Evolutionary conservation across 2,888 invertebrate species (phyloP).

Genomic region (Euplagia quadripunctaria): DNA sequence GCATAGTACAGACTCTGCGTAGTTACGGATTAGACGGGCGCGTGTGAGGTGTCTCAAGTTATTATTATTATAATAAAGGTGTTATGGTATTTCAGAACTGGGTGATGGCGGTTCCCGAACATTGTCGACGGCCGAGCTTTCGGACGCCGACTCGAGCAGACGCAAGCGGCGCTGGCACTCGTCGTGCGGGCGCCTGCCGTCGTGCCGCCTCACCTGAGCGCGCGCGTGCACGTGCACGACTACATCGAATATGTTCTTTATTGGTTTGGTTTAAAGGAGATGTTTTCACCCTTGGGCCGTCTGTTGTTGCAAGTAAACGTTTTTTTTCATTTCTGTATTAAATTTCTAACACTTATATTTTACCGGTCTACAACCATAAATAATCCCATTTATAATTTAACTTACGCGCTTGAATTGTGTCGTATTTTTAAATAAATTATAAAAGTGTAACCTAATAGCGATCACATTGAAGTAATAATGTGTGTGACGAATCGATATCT

Average conservation of each 20-base stretch:
- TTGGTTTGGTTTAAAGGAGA: slow-evolving; percentile 8
- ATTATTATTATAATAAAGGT: background rate
- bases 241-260: slow-evolving; percentile 13
- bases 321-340: background rate
- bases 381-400: too few species aligned
- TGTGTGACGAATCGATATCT: too few species aligned
- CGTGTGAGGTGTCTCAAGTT: too few species aligned
- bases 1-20: too few species aligned
- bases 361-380: background rate
- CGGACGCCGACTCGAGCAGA: slow-evolving; percentile 74
- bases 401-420: background rate
- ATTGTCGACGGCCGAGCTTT: slow-evolving; percentile 81
- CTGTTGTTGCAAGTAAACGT: background rate
- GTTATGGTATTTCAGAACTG: slow-evolving; percentile 64
- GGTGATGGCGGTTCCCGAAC: slow-evolving; percentile 81
- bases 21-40: too few species aligned
- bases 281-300: background rate
- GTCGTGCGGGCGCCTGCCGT: slow-evolving; percentile 80
- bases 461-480: background rate
- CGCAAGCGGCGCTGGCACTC: slow-evolving; percentile 83
- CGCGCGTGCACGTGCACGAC: background rate
- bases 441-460: background rate
- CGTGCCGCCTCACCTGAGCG: slow-evolving; percentile 81
- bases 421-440: background rate
- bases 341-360: background rate